Base-by-base conservation (phyloP, 2,888 invertebrate genomes). In the Ypsolopha sequella region DNA sequence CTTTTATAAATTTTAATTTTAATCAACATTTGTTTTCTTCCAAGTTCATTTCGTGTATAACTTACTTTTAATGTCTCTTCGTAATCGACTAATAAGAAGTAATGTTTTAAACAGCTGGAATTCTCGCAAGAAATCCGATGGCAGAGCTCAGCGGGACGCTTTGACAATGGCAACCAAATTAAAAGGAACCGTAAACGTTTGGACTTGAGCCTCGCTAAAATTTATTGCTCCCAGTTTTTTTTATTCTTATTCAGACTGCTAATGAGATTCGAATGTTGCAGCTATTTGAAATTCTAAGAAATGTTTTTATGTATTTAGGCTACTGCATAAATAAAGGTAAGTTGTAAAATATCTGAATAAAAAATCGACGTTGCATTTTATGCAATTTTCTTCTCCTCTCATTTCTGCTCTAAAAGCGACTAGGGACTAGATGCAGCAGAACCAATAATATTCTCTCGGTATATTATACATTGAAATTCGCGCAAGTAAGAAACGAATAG, bases 161-260 rank as follows among this genome's bases (percentile, higher is more conserved):
- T 68, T 73, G 73, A 85, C 85, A 85, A 85, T 84, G 71, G 77
- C 79, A 78, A 78, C 82, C 82, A 82, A 85, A 86, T 86, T 86
- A 85, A 85, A 86, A 80, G 80, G 70, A 80, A 81, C 80, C 80
- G 81, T 80, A 84, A 85, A 81, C 73, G 80, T 80, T 82, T 80
- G 73, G 75, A 80, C 79, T 81, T 80, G 79, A 76, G 79, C 75
- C 76, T 76, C 76, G 84, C 84, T 79, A 80, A 85, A 86, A 85
- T 86, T 86, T 85, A 85, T 86, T 79, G 71, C 78, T 70, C 60
- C 58, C 60, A 73, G 72, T 11, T 43, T 55, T 78, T 81, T 80
- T 80, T 78, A 78, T 73, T 76, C 74, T 80, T 80, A 71, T 82
- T 81, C 78, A 70, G 68, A 67, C 75, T 72, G 70, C 82, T 85